Conservation (phyloP, 2,888 invertebrate species). For the Lycaena phlaeas region DNA sequence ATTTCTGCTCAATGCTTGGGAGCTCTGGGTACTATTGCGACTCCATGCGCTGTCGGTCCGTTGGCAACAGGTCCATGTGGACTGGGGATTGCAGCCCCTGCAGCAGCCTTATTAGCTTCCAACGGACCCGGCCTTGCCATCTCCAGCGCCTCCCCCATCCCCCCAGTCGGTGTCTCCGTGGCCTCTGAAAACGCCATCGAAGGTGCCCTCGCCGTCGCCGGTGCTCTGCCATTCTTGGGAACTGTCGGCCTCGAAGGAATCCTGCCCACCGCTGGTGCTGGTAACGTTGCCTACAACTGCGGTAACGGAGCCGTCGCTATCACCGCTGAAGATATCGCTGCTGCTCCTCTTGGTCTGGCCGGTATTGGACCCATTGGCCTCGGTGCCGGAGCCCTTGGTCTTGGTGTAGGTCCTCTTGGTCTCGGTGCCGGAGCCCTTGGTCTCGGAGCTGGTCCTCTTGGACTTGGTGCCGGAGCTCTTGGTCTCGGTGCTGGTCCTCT, state of each 20-base stretch:
- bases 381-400: conserved; percentile 10
- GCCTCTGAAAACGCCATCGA: conserved; percentile 5
- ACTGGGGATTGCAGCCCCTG: not conserved
- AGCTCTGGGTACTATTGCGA: not conserved
- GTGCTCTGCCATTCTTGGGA: conserved; percentile 28
- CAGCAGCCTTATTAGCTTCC: conserved; percentile 15
- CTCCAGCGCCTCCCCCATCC: conserved; percentile 7
- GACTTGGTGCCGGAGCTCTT: conserved; percentile 15
- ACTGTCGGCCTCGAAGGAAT: conserved; percentile 31
- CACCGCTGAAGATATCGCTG: conserved; percentile 16
- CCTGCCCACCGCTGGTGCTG: conserved; percentile 25
- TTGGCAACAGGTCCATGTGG: not conserved
- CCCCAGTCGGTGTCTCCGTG: conserved; percentile 6
- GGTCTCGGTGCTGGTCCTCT: conserved; percentile 15
- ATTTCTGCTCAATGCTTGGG: conserved; percentile 18
- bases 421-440: conserved; percentile 12
- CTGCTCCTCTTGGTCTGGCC: conserved; percentile 8
- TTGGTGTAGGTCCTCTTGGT: conserved; percentile 12
- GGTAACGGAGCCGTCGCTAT: conserved; percentile 26
- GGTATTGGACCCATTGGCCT: conserved; percentile 16
- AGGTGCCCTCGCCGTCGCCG: not conserved
- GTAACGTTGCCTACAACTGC: conserved; percentile 25
- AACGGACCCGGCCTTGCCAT: conserved; percentile 11
- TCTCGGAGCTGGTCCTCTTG: conserved; percentile 21
- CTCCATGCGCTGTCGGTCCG: conserved; percentile 1